Percentiles rank a stretch among this genome's conserved stretches.
These are phyloP conservation scores for Hyles vespertilio DNA, from an alignment of 1,140 invertebrate species.

Conservation along the genomic window DNA sequence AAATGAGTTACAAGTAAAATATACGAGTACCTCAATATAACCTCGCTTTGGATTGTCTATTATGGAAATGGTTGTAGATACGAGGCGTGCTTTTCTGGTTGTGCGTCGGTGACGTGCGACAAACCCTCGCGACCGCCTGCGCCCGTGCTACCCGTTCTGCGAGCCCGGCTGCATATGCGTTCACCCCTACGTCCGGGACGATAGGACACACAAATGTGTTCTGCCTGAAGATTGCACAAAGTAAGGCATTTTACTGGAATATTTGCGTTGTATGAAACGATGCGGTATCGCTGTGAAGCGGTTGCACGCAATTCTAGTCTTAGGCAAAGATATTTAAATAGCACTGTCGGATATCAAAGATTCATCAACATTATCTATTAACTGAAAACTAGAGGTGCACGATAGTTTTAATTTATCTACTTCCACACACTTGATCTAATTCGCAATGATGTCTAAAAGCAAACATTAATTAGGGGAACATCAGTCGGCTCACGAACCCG, in stretches of 20 bases:
- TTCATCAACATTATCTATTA: too few species aligned
- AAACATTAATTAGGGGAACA: too few species aligned
- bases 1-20: too few species aligned
- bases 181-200: conserved; percentile 58
- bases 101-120: conserved; percentile 60
- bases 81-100: conserved; percentile 62
- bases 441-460: not conserved
- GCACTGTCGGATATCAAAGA: too few species aligned
- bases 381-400: too few species aligned
- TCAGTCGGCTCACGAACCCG: too few species aligned
- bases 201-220: conserved; percentile 64
- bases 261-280: not conserved
- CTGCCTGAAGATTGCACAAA: conserved; percentile 60
- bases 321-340: too few species aligned
- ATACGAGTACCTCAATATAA: too few species aligned
- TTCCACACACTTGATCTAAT: not conserved
- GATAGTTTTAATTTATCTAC: too few species aligned
- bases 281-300: too few species aligned
- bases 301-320: too few species aligned
- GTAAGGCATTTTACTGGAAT: conserved; percentile 25
- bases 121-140: conserved; percentile 62
- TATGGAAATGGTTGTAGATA: conserved; percentile 31
- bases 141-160: conserved; percentile 66
- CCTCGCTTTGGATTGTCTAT: too few species aligned
- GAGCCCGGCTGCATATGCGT: conserved; percentile 62